Percentiles rank a stretch among this genome's conserved stretches.
Evolutionary conservation across 2,113 vertebrate genomes (phyloP).

Genomic region (Aphelocoma coerulescens): DNA sequence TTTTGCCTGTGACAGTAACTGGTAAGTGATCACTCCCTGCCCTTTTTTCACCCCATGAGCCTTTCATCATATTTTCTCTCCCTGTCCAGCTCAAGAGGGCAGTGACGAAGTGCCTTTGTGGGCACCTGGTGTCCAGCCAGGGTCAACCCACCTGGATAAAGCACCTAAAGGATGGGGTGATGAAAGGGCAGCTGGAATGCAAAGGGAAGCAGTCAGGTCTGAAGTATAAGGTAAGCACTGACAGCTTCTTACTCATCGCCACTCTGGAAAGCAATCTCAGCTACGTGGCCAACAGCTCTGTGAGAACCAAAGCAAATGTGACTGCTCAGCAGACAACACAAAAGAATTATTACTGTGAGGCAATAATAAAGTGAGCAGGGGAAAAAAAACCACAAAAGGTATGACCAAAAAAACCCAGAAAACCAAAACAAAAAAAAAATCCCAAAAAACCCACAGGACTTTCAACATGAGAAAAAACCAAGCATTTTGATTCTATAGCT

Average conservation of each 20-base stretch:
- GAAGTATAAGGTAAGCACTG: neutral
- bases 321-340: neutral
- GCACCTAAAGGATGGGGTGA: neutral
- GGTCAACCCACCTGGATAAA: neutral
- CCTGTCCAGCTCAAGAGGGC: neutral
- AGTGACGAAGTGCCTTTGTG: neutral
- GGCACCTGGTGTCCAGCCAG: neutral
- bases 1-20: neutral
- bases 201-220: neutral
- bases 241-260: neutral
- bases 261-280: neutral
- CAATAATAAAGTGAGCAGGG: neutral
- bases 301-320: neutral
- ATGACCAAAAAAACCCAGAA: no score
- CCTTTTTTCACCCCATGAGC: neutral
- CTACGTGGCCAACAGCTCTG: neutral
- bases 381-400: neutral
- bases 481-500: neutral
- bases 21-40: neutral
- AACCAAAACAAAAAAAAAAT: neutral
- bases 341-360: neutral
- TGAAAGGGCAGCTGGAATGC: neutral
- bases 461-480: neutral
- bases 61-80: neutral
- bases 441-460: neutral